Conservation (phyloP, 2,797 vertebrate genomes). For the Acomys russatus region DNA sequence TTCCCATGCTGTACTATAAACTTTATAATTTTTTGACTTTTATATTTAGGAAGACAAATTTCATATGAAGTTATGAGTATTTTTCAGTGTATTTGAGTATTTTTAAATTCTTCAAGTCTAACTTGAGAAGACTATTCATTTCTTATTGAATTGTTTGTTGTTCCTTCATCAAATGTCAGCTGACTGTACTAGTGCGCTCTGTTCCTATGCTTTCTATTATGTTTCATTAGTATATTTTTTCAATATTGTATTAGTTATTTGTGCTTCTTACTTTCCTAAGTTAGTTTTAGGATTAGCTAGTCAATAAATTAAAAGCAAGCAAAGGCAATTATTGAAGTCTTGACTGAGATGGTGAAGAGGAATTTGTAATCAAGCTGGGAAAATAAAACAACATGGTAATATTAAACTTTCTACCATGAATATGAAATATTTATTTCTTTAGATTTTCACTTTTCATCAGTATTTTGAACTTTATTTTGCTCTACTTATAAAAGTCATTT, state of each 20-base stretch:
- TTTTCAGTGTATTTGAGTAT: too few relatives aligned
- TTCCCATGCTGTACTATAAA: not conserved
- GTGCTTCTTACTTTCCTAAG: not conserved
- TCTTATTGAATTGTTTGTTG: not conserved
- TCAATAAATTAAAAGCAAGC: not conserved
- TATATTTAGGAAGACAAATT: not conserved
- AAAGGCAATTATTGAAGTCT: not conserved
- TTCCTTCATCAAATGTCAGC: not conserved
- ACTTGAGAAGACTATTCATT: not conserved
- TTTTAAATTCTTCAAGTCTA: not conserved
- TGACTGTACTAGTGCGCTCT: not conserved
- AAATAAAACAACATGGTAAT: not conserved
- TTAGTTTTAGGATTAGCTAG: not conserved
- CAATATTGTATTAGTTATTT: not conserved
- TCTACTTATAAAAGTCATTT: not conserved
- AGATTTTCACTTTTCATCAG: not conserved
- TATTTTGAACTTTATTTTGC: not conserved
- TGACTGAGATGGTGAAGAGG: not conserved
- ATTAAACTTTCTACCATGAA: not conserved
- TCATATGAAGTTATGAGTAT: not conserved
- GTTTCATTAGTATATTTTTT: not conserved
- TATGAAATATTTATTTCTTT: not conserved
- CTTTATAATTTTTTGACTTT: not conserved
- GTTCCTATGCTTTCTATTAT: not conserved
- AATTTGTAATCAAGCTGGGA: not conserved